These are phyloP conservation scores for Hypotaenidia philippensis DNA, from an alignment of 2,797 vertebrate species.

Conservation along the genomic window DNA sequence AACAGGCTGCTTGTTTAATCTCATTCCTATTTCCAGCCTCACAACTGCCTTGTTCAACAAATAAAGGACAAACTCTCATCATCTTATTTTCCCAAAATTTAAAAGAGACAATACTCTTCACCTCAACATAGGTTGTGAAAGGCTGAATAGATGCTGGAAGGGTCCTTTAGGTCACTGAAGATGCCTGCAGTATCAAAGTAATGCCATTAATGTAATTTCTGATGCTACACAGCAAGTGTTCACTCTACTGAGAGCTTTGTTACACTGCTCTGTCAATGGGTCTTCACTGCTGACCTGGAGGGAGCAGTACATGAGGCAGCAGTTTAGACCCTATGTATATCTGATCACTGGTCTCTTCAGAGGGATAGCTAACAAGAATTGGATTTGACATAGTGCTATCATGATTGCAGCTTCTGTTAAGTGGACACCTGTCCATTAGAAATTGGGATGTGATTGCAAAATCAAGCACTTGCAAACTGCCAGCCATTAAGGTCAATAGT, in stretches of 20 bases:
- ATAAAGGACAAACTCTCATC: neutral
- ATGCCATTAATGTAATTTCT: neutral
- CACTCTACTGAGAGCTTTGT: neutral
- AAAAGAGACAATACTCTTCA: neutral
- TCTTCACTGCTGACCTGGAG: neutral
- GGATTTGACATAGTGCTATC: neutral
- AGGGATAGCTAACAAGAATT: neutral
- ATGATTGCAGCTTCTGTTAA: neutral
- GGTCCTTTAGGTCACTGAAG: neutral
- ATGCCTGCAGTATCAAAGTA: neutral
- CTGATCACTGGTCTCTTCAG: neutral
- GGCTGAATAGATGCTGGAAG: neutral
- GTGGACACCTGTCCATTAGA: neutral
- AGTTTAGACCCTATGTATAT: accelerated
- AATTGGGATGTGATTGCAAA: neutral
- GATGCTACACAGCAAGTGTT: neutral
- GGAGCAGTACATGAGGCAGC: neutral
- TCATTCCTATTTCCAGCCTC: neutral
- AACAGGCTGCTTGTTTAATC: neutral
- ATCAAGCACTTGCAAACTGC: neutral
- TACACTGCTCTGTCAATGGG: neutral
- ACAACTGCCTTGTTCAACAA: neutral
- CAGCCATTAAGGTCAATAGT: neutral
- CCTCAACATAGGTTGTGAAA: neutral
- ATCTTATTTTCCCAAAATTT: neutral